Evolutionary conservation across 2,113 vertebrate genomes (phyloP).

Genomic region (Cephalopterus ornatus): DNA sequence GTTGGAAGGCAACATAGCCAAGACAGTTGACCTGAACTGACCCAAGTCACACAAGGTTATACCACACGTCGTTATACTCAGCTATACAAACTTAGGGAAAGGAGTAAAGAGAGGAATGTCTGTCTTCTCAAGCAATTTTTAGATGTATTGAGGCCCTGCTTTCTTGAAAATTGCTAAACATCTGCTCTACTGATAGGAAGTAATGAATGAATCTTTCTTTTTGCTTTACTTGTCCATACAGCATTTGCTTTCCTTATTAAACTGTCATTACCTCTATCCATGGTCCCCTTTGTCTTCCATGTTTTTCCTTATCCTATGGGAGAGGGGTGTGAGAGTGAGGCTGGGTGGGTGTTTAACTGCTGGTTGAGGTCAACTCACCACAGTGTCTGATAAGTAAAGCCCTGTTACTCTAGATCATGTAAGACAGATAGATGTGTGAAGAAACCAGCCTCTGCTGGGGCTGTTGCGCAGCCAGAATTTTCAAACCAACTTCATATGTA

Average conservation of each 20-base stretch:
- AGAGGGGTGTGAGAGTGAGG: fast-evolving
- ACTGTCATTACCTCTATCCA: not conserved
- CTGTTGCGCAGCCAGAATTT: not conserved
- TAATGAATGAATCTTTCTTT: not conserved
- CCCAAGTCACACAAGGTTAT: no score
- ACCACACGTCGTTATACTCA: fast-evolving
- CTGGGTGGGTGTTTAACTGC: fast-evolving
- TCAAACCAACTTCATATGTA: not conserved
- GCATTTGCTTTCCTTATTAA: not conserved
- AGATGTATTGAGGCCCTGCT: not conserved
- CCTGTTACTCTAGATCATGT: not conserved
- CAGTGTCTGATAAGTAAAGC: not conserved
- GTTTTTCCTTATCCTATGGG: not conserved
- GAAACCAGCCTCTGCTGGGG: not conserved
- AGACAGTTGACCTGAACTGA: not conserved
- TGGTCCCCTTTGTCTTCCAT: not conserved
- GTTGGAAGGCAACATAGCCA: not conserved
- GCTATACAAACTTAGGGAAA: not conserved
- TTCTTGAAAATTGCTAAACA: not conserved
- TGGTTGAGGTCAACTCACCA: not conserved
- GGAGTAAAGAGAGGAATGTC: not conserved
- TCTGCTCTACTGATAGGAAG: not conserved
- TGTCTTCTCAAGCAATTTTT: not conserved
- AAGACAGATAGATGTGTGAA: not conserved
- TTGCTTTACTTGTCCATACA: not conserved